Conservation (phyloP, 2,797 vertebrate species). For the Eleutherodactylus coqui region DNA sequence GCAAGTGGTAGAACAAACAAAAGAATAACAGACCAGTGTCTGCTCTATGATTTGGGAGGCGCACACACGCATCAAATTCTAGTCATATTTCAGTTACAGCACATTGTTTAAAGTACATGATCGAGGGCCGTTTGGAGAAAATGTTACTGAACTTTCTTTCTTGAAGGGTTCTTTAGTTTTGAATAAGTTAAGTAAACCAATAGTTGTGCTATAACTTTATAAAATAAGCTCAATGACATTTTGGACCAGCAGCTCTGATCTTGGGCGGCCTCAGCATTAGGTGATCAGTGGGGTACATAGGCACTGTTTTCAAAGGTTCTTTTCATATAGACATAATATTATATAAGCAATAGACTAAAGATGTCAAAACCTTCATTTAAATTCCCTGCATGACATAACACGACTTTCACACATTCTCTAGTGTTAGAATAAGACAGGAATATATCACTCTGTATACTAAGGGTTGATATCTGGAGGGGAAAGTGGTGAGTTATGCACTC, state of each 20-base stretch:
- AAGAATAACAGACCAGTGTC: constrained; percentile 53
- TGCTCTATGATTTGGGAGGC: constrained; percentile 29
- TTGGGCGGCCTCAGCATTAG: not conserved
- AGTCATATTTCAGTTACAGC: constrained; percentile 31
- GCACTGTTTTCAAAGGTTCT: no score
- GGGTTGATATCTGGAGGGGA: no score
- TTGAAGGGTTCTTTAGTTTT: not conserved
- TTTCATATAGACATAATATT: no score
- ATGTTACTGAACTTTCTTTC: not conserved
- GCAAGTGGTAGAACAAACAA: constrained; percentile 72
- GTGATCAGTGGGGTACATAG: no score
- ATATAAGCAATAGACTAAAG: no score
- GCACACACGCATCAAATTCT: constrained; percentile 38
- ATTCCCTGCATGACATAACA: no score
- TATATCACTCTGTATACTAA: no score
- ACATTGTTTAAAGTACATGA: constrained; percentile 13
- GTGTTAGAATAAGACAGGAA: no score
- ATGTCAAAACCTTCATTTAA: no score
- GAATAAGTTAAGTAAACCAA: not conserved
- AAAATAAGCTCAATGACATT: no score
- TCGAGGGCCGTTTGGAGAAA: not conserved
- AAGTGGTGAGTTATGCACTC: no score
- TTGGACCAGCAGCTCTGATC: not conserved
- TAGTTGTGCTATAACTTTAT: not conserved
- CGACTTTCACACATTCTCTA: no score